Evolutionary conservation across 2,797 vertebrate genomes (phyloP).

Genomic region (Sphaeramia orbicularis): DNA sequence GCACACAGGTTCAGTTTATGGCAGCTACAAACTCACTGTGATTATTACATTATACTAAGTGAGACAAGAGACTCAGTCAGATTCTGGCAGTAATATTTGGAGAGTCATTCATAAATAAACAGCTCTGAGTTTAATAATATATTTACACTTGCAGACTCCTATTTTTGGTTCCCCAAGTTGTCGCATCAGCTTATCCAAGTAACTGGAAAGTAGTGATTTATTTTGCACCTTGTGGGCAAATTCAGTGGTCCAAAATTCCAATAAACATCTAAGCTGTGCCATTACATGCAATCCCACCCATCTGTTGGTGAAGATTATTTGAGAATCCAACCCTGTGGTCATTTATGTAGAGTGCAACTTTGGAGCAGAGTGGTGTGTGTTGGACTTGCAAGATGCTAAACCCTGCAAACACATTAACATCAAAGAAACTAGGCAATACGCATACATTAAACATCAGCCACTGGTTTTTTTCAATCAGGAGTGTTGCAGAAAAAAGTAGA

Average conservation of each 20-base stretch:
- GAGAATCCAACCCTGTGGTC: slow-evolving; percentile 60
- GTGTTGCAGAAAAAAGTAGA: slow-evolving; percentile 8
- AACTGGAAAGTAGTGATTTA: slow-evolving; percentile 55
- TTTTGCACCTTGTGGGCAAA: slow-evolving; percentile 63
- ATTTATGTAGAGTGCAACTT: slow-evolving; percentile 59
- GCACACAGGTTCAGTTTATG: background rate
- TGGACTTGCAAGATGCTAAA: slow-evolving; percentile 40
- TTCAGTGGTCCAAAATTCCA: slow-evolving; percentile 58
- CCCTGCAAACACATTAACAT: slow-evolving; percentile 63
- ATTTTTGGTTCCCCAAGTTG: slow-evolving; percentile 35
- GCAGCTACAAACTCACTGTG: background rate
- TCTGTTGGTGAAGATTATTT: slow-evolving; percentile 58
- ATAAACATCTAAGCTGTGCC: slow-evolving; percentile 63
- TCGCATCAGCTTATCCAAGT: slow-evolving; percentile 39
- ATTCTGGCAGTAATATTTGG: background rate
- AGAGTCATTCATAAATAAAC: slow-evolving; percentile 19
- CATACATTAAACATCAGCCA: slow-evolving; percentile 37
- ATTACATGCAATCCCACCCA: slow-evolving; percentile 50
- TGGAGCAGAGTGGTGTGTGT: slow-evolving; percentile 37
- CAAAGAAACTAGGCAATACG: slow-evolving; percentile 51
- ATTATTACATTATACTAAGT: background rate
- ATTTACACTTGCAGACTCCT: slow-evolving; percentile 7
- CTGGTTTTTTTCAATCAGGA: slow-evolving; percentile 28
- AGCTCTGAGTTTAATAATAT: slow-evolving; percentile 12
- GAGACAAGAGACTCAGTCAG: background rate